Percentiles rank a stretch among this genome's conserved stretches.
These are phyloP conservation scores for Ptilonorhynchus violaceus DNA, from an alignment of 2,113 vertebrate species.

Conservation along the genomic window DNA sequence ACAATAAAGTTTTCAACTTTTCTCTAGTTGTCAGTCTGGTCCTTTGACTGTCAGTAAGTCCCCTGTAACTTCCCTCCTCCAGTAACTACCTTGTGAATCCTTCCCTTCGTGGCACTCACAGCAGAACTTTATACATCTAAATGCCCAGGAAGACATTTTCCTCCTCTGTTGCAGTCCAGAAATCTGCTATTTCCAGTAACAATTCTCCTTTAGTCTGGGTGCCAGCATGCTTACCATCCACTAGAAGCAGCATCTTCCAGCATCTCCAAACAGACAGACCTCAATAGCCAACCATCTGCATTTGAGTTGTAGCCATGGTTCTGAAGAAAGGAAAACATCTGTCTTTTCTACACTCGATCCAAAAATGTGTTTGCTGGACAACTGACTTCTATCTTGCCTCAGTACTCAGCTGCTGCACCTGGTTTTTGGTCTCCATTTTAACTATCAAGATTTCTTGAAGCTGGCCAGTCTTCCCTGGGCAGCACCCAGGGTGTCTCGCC, in stretches of 20 bases:
- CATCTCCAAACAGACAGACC: neutral
- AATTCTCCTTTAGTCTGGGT: neutral
- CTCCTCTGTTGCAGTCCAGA: neutral
- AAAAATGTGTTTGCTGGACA: neutral
- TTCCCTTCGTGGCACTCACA: neutral
- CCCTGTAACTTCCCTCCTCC: neutral
- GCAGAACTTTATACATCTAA: neutral
- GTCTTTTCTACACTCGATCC: neutral
- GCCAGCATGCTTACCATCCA: neutral
- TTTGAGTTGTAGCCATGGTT: neutral
- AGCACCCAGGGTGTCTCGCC: neutral
- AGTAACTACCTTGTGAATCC: neutral
- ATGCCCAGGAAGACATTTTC: neutral
- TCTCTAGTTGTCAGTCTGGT: neutral
- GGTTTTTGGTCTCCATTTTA: neutral
- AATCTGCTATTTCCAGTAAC: neutral
- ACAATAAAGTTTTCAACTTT: neutral
- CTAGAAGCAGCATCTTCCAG: neutral
- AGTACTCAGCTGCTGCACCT: neutral
- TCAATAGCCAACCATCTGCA: neutral
- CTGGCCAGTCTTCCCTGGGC: neutral
- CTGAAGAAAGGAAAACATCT: neutral
- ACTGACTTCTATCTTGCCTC: neutral
- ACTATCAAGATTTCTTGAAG: neutral
- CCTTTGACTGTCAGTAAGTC: neutral